These are phyloP conservation scores for Mus spretus DNA, from an alignment of 2,797 vertebrate genomes.

Conservation along the genomic window DNA sequence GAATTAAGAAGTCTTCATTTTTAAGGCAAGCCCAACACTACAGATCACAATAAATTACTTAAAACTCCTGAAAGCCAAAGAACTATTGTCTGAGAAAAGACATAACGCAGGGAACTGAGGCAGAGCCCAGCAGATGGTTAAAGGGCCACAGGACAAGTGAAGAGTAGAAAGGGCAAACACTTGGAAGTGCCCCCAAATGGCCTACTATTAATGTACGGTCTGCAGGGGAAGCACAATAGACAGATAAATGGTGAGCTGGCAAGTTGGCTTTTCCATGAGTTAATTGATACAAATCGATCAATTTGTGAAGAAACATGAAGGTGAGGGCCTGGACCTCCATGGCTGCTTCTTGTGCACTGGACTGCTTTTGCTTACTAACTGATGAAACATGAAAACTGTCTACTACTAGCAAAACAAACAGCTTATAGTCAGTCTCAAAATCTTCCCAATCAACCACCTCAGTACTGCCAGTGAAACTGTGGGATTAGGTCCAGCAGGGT, in stretches of 20 bases:
- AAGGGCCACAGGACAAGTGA: background rate
- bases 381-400: background rate
- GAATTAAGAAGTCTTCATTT: slow-evolving; percentile 51
- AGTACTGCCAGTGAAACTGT: background rate
- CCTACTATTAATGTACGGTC: background rate
- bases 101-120: background rate
- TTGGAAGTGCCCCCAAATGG: background rate
- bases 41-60: slow-evolving; percentile 21
- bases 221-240: too few relatives aligned
- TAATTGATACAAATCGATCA: background rate
- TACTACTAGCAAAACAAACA: slow-evolving; percentile 14
- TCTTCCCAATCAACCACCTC: slow-evolving; percentile 21
- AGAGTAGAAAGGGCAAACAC: slow-evolving; percentile 29
- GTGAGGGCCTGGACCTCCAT: background rate
- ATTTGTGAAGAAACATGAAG: slow-evolving; percentile 42
- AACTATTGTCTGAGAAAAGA: background rate
- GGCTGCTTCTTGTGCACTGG: background rate
- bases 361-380: background rate
- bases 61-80: slow-evolving; percentile 41
- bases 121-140: background rate
- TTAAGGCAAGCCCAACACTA: slow-evolving; percentile 24
- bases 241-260: slow-evolving; percentile 31
- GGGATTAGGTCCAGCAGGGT: background rate
- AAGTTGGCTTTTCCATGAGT: slow-evolving; percentile 17
- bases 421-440: background rate